Evolutionary conservation across 2,888 invertebrate genomes (phyloP), one percentile per base, ranked within the genome.

Genomic region (Leptarthrus brevirostris): DNA sequence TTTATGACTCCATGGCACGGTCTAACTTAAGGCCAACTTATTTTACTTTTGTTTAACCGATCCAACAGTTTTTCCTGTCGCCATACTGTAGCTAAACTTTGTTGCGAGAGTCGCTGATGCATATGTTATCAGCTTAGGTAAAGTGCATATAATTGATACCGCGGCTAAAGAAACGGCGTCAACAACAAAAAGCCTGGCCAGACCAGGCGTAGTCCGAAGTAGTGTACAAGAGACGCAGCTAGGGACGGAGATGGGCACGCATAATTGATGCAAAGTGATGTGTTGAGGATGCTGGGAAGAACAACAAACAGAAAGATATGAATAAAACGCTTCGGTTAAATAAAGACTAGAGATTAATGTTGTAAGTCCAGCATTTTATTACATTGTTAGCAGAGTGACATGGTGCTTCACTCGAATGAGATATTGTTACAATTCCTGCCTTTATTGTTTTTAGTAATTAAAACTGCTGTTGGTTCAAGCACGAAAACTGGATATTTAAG

Each of bases 381-480:
- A 72, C 72, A 72, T 72, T 72, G 72, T 72, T 72, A 72, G 58
- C 49, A 47, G 14, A 72, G 61, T 72, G 72, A 72, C 72, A 72
- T 47, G 54, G 34, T 34, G 54, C 71, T 56, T 49, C 34, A 49
- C 10, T 34, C 47, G 52, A 49, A 52, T 52, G 34, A 69, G 69
- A 69, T 69, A 69, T 69, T 69, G 69, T 69, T 52, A 69, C 69
- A 69, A 69, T 69, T 52, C 34, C n/a, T 34, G 52, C 49, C 30
- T 69, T 52, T 69, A 49, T 52, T 69, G 69, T 69, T 69, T 66
- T 69, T 52, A 52, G 69, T 69, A 69, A 69, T 69, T 69, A 69
- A 69, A 69, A 64, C 64, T 64, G 64, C 64, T 44, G 64, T 40
- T 44, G 64, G 64, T 26, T 24, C 61, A 10, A 34, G 34, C 22